A percentile compares a stretch with the other conserved stretches of the same genome.
Evolutionary conservation across 2,797 vertebrate genomes (phyloP).

Genomic region (Sebastes matsubarae): DNA sequence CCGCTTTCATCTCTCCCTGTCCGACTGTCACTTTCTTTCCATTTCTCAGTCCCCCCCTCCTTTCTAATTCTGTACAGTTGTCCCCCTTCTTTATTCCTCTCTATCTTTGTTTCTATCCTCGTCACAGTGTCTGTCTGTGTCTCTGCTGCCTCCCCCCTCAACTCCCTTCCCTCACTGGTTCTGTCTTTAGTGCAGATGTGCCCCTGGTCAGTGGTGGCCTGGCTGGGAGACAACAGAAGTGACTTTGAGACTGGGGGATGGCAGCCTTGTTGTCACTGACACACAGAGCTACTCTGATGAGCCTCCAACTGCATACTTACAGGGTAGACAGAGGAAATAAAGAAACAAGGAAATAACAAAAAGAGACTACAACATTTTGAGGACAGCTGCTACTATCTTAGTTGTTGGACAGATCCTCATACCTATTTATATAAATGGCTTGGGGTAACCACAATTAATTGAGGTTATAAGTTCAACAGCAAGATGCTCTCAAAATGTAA

Average conservation of each 20-base stretch:
- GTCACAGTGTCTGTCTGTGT: constrained; percentile 36
- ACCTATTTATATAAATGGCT: neutral
- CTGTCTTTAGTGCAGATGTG: constrained; percentile 67
- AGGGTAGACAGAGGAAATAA: constrained; percentile 9
- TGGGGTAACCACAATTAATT: neutral
- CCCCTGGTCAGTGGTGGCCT: constrained; percentile 73
- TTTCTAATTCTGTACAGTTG: constrained; percentile 2
- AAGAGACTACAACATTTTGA: neutral
- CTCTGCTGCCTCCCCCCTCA: constrained; percentile 19
- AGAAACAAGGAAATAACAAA: neutral
- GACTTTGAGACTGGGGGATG: constrained; percentile 81
- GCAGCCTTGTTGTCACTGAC: constrained; percentile 69
- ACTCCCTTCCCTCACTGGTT: constrained; percentile 54
- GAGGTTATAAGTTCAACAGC: neutral
- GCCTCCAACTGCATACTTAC: constrained; percentile 45
- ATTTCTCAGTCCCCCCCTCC: constrained; percentile 1
- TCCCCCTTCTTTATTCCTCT: constrained; percentile 4
- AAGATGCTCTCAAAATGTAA: neutral
- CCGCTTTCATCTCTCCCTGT: constrained; percentile 37
- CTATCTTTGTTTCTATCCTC: constrained; percentile 42
- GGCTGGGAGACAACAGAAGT: constrained; percentile 76
- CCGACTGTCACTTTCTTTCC: constrained; percentile 36
- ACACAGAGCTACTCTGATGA: constrained; percentile 58
- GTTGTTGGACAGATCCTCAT: neutral
- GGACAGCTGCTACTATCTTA: neutral